Evolutionary conservation across 1,140 invertebrate species (phyloP).

Genomic region (Drosophila varians): DNA sequence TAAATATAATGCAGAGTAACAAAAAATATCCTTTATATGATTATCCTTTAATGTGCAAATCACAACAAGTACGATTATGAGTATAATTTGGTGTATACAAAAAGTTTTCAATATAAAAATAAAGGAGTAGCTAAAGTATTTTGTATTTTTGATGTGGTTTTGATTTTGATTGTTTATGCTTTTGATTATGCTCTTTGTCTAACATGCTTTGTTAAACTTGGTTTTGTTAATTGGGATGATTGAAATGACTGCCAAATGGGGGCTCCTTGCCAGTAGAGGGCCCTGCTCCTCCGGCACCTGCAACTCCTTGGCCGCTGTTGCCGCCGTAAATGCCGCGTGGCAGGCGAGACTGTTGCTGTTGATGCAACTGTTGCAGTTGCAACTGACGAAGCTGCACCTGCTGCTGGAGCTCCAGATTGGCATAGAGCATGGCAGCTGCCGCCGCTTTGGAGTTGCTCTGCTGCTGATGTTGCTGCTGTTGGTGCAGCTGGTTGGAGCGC

Average conservation of each 20-base stretch:
- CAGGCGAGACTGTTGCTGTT: slow-evolving; percentile 33
- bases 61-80: too few species aligned
- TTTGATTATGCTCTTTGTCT: too few species aligned
- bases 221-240: too few species aligned
- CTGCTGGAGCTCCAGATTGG: slow-evolving; percentile 43
- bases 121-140: too few species aligned
- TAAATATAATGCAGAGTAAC: too few species aligned
- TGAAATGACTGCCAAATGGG: background rate
- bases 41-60: too few species aligned
- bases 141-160: too few species aligned
- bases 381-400: slow-evolving; percentile 41
- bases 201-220: background rate
- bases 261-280: slow-evolving; percentile 18
- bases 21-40: too few species aligned
- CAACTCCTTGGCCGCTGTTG: slow-evolving; percentile 6
- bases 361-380: slow-evolving; percentile 21
- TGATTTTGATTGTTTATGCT: too few species aligned
- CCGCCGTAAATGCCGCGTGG: slow-evolving; percentile 48
- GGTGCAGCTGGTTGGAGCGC: slow-evolving; percentile 25
- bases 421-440: slow-evolving; percentile 49
- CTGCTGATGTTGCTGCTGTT: slow-evolving; percentile 22
- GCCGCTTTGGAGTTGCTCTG: slow-evolving; percentile 14
- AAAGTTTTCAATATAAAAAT: too few species aligned
- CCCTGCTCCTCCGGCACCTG: background rate
- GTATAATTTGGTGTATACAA: too few species aligned